These are phyloP conservation scores for Geodia barretti DNA, from an alignment of 37 sponge, comb jelly and placozoan genomes.

Conservation along the genomic window DNA sequence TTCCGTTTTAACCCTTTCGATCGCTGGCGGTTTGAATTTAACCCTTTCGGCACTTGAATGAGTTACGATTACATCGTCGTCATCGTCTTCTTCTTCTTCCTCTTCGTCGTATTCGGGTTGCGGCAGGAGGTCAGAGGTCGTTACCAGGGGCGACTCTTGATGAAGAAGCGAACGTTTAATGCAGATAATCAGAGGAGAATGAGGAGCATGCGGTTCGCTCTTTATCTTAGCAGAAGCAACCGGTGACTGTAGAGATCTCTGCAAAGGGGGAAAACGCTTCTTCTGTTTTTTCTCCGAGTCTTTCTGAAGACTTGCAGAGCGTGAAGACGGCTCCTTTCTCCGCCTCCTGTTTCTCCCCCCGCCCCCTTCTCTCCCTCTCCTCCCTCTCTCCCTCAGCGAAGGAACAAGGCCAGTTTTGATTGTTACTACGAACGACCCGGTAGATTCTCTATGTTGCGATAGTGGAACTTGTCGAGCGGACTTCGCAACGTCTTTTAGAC, in stretches of 20 bases:
- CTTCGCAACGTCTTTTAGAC: too few relatives aligned
- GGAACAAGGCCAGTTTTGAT: background rate
- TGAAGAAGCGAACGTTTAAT: background rate
- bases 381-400: background rate
- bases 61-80: background rate
- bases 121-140: background rate
- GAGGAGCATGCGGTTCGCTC: background rate
- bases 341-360: too few relatives aligned
- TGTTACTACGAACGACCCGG: background rate
- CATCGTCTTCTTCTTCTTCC: too few relatives aligned
- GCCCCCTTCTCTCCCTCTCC: background rate
- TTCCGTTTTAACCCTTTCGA: background rate
- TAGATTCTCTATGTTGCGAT: background rate
- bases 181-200: background rate
- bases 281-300: background rate
- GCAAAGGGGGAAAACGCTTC: too few relatives aligned
- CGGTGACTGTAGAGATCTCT: too few relatives aligned
- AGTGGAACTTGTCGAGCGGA: background rate
- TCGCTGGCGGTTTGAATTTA: background rate
- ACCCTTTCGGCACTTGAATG: conserved; percentile 4
- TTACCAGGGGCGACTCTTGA: background rate
- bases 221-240: background rate
- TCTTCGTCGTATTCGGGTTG: too few relatives aligned
- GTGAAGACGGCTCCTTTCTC: background rate
- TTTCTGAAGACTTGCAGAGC: background rate